phyloP scores from a whole-genome alignment of 2,113 vertebrate genomes.

The Phylloscopus trochilus region DNA sequence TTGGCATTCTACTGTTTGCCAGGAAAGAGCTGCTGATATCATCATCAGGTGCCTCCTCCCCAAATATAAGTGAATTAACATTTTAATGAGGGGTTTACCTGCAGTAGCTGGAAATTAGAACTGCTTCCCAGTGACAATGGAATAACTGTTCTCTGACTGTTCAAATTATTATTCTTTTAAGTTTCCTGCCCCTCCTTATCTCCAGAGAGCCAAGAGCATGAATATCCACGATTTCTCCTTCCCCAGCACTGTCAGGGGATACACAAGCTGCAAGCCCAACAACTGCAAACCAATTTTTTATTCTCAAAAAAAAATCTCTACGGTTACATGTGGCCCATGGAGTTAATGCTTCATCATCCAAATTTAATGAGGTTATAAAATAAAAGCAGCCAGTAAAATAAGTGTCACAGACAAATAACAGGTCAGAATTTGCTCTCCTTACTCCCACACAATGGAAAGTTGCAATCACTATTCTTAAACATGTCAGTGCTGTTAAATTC shows the following conservation, averaged over 20 bases:
- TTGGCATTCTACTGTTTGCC: not conserved
- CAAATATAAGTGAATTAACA: not conserved
- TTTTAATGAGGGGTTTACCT: not conserved
- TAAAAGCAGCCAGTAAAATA: conserved; percentile 55
- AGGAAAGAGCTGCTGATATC: not conserved
- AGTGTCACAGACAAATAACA: conserved; percentile 45
- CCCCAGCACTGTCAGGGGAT: not conserved
- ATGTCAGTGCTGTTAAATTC: conserved; percentile 32
- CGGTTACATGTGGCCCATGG: not conserved
- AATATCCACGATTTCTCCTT: not conserved
- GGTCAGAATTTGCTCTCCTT: conserved; percentile 1
- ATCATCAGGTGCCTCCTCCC: not conserved
- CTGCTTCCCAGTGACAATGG: not conserved
- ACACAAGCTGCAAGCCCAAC: not conserved
- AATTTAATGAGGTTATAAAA: conserved; percentile 58
- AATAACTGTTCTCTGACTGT: not conserved
- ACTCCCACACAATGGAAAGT: conserved; percentile 20
- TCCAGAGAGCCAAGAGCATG: not conserved
- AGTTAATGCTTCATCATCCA: conserved; percentile 50
- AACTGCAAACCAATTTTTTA: not conserved
- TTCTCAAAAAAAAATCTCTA: not conserved
- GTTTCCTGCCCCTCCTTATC: not conserved
- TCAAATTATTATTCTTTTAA: not conserved
- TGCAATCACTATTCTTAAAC: conserved; percentile 26
- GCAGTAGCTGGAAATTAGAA: not conserved